Evolutionary conservation across 2,113 vertebrate species (phyloP), one percentile per base, ranked within the genome.

Genomic region (Cebus imitator): DNA sequence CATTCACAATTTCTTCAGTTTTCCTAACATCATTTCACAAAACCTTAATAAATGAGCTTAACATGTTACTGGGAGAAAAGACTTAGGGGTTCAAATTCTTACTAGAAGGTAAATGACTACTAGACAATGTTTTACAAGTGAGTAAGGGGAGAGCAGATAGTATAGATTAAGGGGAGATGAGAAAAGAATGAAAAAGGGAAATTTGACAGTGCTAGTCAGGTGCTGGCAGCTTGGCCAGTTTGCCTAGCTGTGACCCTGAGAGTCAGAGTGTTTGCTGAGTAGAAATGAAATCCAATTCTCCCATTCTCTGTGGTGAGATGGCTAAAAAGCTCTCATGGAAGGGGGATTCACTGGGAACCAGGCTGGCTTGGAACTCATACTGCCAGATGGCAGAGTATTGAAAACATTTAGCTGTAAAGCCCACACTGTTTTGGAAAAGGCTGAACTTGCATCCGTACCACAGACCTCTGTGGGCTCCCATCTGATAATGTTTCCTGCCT

Each of bases 341-440:
- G 73, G 79, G 50, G 81, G 40, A 84, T 37, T 61, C 70, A 70
- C 20, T 61, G 45, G 40, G 78, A 78, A 76, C 45, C 57, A 96
- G 68, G 52, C 73, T 95, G 68, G 66, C 16, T 72, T 73, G 30
- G 55, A 79, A 82, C 18, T 8, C 57, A 81, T 32, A 30, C n/a
- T 89, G 73, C 50, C 94, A 95, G 79, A 97, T 57, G 94, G 78
- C 57, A 30, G 73, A 91, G 45, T 58, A 37, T 90, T 82, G 86
- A 82, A 91, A 93, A 97, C 70, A 92, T 81, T 90, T 66, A 84
- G 73, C 73, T 88, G 79, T 18, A 32, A 91, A 45, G 76, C 79
- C 93, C 66, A 75, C 70, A 6, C 37, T 70, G 30, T 90, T 91
- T 89, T 86, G 66, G 66, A 43, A 88, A n/a, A 96, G 86, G 37